These are phyloP conservation scores for Leuciscus waleckii DNA, from an alignment of 2,797 vertebrate genomes.

Conservation along the genomic window DNA sequence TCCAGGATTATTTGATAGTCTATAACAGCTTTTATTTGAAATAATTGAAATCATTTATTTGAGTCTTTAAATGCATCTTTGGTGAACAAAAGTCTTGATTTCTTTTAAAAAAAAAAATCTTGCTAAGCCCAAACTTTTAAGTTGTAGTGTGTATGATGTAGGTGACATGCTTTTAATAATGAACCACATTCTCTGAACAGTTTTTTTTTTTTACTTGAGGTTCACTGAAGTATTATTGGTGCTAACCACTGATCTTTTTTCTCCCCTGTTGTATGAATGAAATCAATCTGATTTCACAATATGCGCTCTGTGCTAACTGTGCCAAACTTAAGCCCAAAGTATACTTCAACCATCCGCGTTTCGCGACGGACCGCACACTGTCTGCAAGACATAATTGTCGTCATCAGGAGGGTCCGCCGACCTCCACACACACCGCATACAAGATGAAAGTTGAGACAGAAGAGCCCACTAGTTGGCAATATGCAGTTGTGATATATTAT, in stretches of 20 bases:
- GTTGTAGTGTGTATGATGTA: background rate
- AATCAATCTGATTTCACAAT: constrained; percentile 63
- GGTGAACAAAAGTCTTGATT: background rate
- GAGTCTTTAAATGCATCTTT: background rate
- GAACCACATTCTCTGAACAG: background rate
- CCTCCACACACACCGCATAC: background rate
- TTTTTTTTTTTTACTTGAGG: background rate
- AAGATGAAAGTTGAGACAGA: background rate
- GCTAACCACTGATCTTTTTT: constrained; percentile 10
- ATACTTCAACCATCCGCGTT: background rate
- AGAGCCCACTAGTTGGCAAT: background rate
- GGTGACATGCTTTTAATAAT: background rate
- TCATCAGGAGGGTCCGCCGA: background rate
- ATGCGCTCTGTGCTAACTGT: constrained; percentile 60
- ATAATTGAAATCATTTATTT: no score
- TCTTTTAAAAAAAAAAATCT: background rate
- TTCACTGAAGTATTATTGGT: background rate
- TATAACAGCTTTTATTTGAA: no score
- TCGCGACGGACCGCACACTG: background rate
- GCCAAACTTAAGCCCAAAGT: constrained; percentile 43
- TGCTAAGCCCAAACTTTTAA: background rate
- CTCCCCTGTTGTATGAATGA: constrained; percentile 61
- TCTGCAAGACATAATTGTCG: background rate
- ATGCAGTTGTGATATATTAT: no score
- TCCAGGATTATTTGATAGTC: background rate